Evolutionary conservation across 2,888 invertebrate genomes (phyloP), one percentile per base, ranked within the genome.

Genomic region (Spodoptera exigua): DNA sequence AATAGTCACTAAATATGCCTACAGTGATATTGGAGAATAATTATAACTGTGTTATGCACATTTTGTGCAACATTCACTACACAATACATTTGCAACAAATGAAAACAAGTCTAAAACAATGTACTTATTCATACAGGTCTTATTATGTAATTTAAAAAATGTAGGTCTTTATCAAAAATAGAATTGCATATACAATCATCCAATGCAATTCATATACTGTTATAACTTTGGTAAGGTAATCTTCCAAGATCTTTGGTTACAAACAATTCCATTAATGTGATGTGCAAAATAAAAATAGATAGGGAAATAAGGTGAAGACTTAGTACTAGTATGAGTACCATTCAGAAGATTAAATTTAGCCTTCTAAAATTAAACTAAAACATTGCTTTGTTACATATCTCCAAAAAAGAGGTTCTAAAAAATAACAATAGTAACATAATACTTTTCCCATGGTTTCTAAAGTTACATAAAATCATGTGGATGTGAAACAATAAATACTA

Each of bases 191-290:
- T 61, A 65, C 58, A 69, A 69, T 62, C 56, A 64, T 71, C 18
- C 44, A 67, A 57, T 78, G 73, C 82, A 81, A 79, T 80, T 73
- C 76, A 68, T 75, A 70, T 62, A 76, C 57, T 48, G 49, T 74
- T 67, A 58, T 59, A 79, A 79, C 83, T 86, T 86, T 84, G 86
- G 85, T 84, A 79, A 80, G 66, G 65, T 74, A 82, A 64, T 76
- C 62, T 76, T 75, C 51, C 63, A 80, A 73, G 74, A 78, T 86
- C 86, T 86, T 86, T 86, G 86, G 86, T 85, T 81, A 74, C 56
- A 78, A 45, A 66, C 74, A 78, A 79, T 76, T 76, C 66, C 68
- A 78, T 74, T 74, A 66, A 49, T 77, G 79, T 77, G 77, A 77
- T 77, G 77, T 77, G 79, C 68, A 76, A 67, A 68, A 54, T 58